Evolutionary conservation across 2,113 vertebrate species (phyloP).

Genomic region (Dipodomys stephensi): DNA sequence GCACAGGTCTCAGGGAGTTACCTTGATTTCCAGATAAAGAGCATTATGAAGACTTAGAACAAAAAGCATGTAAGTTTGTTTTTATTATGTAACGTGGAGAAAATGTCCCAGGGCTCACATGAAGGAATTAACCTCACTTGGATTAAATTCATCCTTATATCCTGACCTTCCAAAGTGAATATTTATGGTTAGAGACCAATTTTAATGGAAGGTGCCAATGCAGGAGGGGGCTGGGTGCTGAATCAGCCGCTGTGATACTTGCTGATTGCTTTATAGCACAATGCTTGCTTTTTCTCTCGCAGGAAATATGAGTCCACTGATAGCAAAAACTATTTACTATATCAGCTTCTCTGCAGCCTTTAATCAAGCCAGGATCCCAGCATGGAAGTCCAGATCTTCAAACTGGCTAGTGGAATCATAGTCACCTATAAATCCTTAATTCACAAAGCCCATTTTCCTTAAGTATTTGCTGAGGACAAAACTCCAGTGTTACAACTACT

Average conservation of each 20-base stretch:
- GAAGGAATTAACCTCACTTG: slow-evolving; percentile 18
- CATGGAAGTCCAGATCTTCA: slow-evolving; percentile 63
- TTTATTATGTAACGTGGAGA: not conserved
- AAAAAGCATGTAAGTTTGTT: not conserved
- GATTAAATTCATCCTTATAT: not conserved
- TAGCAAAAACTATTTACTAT: slow-evolving; percentile 79
- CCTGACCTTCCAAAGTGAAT: not conserved
- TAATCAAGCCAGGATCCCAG: slow-evolving; percentile 77
- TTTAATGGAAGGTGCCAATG: slow-evolving; percentile 44
- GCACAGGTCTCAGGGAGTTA: not conserved
- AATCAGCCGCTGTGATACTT: slow-evolving; percentile 57
- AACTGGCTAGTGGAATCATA: slow-evolving; percentile 50
- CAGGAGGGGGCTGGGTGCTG: slow-evolving; percentile 55
- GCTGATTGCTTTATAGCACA: slow-evolving; percentile 67
- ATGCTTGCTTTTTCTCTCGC: slow-evolving; percentile 69
- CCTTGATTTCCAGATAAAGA: not conserved
- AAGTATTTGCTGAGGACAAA: slow-evolving; percentile 55
- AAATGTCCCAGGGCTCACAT: not conserved
- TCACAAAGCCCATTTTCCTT: slow-evolving; percentile 1
- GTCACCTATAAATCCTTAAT: slow-evolving; percentile 69
- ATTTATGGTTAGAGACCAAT: slow-evolving; percentile 48
- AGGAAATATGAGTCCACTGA: slow-evolving; percentile 76
- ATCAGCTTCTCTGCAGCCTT: slow-evolving; percentile 73
- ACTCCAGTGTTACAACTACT: slow-evolving; percentile 40
- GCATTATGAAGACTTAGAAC: not conserved